Percentiles rank a stretch among this genome's conserved stretches.
Conservation (phyloP, 2,888 invertebrate genomes). For the Drepanosiphum platanoidis region DNA sequence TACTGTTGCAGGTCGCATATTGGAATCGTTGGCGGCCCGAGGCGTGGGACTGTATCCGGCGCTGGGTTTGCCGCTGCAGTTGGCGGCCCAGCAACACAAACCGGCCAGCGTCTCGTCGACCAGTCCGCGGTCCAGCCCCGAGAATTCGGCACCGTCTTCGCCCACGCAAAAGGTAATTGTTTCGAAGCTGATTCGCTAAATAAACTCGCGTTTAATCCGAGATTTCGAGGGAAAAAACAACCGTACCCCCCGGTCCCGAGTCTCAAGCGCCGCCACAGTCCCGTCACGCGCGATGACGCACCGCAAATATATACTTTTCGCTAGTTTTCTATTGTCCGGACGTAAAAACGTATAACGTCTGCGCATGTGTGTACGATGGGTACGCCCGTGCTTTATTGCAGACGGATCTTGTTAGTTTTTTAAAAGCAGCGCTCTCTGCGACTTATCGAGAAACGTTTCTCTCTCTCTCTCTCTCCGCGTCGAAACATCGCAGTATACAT, state of each 20-base stretch:
- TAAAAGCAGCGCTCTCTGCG: conserved; percentile 1
- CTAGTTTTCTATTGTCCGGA: neutral
- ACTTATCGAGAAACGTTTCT: neutral
- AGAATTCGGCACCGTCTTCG: conserved; percentile 53
- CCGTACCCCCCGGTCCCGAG: neutral
- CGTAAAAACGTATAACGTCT: neutral
- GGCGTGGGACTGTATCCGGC: conserved; percentile 62
- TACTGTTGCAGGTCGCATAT: conserved; percentile 69
- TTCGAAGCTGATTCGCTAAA: neutral
- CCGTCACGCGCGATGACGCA: neutral
- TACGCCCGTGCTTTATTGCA: neutral
- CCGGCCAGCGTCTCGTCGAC: conserved; percentile 43
- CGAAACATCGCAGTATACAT: neutral
- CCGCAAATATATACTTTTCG: neutral
- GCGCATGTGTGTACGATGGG: neutral
- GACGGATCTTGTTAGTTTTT: neutral
- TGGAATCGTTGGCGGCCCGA: conserved; percentile 68
- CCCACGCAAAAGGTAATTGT: conserved; percentile 55
- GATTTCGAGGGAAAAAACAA: too few relatives aligned
- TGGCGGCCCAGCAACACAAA: conserved; percentile 31
- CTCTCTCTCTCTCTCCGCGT: neutral
- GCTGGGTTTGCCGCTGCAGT: conserved; percentile 31
- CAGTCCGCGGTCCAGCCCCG: conserved; percentile 49
- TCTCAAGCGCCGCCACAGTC: neutral
- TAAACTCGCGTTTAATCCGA: too few relatives aligned